phyloP scores from a whole-genome alignment of 2,113 vertebrate species.

The Heterotilapia buettikoferi region DNA sequence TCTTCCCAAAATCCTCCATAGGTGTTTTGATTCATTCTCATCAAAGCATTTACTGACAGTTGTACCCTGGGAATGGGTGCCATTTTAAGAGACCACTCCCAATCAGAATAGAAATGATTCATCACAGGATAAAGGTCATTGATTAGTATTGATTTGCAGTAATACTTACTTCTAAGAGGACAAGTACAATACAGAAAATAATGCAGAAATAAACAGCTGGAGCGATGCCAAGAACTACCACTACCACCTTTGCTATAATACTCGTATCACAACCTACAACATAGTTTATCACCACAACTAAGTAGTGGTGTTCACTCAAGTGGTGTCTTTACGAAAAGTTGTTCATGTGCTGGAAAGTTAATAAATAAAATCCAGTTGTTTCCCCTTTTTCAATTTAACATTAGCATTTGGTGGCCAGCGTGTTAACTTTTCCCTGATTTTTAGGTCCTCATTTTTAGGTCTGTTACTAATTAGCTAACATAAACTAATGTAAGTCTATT shows the following conservation, averaged over 20 bases:
- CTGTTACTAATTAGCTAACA: background rate
- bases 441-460: background rate
- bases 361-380: background rate
- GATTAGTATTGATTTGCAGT: background rate
- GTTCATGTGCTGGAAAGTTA: background rate
- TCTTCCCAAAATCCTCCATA: background rate
- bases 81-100: background rate
- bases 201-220: background rate
- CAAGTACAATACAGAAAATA: background rate
- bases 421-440: background rate
- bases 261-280: background rate
- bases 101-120: background rate
- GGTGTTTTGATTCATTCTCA: background rate
- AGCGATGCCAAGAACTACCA: background rate
- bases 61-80: background rate
- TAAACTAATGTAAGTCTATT: background rate
- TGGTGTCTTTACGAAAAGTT: background rate
- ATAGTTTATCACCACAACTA: background rate
- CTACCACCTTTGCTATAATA: background rate
- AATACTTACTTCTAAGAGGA: background rate
- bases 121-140: background rate
- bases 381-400: background rate
- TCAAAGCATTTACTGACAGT: background rate
- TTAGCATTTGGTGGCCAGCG: background rate
- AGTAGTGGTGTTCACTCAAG: background rate